Evolutionary conservation across 30 jellyfish, hydroid and myxozoan species (phyloP), one percentile per base, ranked within the genome.

Genomic region (Aurelia coerulea): DNA sequence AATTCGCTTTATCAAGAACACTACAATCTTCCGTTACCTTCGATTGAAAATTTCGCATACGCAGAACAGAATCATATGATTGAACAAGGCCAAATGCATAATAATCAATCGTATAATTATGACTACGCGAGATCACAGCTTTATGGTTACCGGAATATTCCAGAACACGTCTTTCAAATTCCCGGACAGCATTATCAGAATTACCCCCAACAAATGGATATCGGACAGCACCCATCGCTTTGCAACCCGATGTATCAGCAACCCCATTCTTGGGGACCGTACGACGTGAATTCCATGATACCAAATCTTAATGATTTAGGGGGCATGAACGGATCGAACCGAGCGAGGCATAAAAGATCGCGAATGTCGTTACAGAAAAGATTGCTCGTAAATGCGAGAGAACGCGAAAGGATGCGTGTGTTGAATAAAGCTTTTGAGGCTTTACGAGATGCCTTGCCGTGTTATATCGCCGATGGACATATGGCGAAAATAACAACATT

Each of bases 391-490:
- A 94, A 94, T 65, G 98, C 98, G 32, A 81, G 98, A 62, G 98
- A 94, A 71, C 71, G 98, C 12, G 98, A 94, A 77, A 78, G 98
- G 41, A 94, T 94, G 98, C 96, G 98, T 52, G 98, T 94, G 11
- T 79, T 94, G 35, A 94, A 94, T 79, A 94, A 94, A 80, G 98
- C 98, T 5, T 94, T 94, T 39, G 98, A 94, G 74, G 96, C 98
- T 15, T 73, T 94, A 18, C 79, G 98, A 65, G 98, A 94, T 70
- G 98, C 98, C 49, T 70, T 94, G 83, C 98, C 98, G 33, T 94
- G 98, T 70, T 94, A 94, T 62, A 94, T 94, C 56, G 98, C 98
- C 31, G 98, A 94, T 79, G 98, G 98, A 53, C 98, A 94, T 68
- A 94, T 94, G 98, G 98, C 98, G 53, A 94, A 94, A 81, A 94